Evolutionary conservation across 2,113 vertebrate genomes (phyloP).

Genomic region (Sylvilagus bachmani): DNA sequence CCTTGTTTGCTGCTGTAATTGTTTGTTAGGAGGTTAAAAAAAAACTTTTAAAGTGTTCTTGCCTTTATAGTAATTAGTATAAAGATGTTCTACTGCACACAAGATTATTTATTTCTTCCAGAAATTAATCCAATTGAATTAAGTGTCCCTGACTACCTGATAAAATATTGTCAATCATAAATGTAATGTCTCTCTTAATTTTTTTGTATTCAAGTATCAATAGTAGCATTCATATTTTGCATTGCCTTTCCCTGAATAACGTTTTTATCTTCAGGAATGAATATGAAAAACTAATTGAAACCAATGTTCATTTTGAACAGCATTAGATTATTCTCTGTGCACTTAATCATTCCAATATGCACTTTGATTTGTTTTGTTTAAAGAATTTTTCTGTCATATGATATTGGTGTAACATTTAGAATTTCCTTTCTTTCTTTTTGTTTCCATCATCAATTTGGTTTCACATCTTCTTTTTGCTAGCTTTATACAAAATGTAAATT

Average conservation of each 20-base stretch:
- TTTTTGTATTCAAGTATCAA: slow-evolving; percentile 41
- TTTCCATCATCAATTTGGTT: slow-evolving; percentile 18
- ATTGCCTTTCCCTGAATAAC: slow-evolving; percentile 28
- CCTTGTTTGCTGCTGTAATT: slow-evolving; percentile 43
- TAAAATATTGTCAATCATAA: slow-evolving; percentile 44
- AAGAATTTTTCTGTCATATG: slow-evolving; percentile 37
- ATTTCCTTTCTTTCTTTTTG: background rate
- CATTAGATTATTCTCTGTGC: slow-evolving; percentile 20
- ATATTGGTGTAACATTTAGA: slow-evolving; percentile 13
- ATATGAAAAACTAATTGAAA: slow-evolving; percentile 45
- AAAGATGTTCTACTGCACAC: background rate
- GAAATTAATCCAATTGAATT: slow-evolving; percentile 56
- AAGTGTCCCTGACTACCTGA: slow-evolving; percentile 26
- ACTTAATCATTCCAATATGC: slow-evolving; percentile 4
- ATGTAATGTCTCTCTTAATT: slow-evolving; percentile 20
- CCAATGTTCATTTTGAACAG: slow-evolving; percentile 39
- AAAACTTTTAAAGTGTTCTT: slow-evolving; percentile 20
- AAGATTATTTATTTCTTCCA: slow-evolving; percentile 35
- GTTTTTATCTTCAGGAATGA: slow-evolving; percentile 24
- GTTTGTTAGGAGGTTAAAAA: slow-evolving; percentile 57
- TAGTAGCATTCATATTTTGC: background rate
- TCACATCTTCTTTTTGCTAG: slow-evolving; percentile 37
- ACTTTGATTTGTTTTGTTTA: slow-evolving; percentile 63
- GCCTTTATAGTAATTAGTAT: slow-evolving; percentile 13
- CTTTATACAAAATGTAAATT: slow-evolving; percentile 43